Conservation (phyloP, 2,888 invertebrate species). For the Lasioglossum figueresi region DNA sequence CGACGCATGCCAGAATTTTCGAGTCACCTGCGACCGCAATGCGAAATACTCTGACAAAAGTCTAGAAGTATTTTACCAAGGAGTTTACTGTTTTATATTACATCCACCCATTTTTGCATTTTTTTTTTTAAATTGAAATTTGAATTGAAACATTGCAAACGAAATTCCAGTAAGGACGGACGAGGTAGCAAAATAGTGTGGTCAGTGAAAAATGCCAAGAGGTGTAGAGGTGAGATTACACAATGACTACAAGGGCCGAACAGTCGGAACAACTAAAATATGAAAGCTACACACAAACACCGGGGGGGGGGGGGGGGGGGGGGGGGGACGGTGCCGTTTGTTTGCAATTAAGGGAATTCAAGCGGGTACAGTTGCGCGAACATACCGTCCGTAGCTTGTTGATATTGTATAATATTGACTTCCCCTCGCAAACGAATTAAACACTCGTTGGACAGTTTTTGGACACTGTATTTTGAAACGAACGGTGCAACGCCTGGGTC, state of each 20-base stretch:
- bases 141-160: too few relatives aligned
- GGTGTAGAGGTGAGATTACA: too few relatives aligned
- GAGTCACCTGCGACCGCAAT: background rate
- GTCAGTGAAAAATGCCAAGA: background rate
- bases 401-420: background rate
- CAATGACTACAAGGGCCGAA: background rate
- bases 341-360: background rate
- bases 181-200: background rate
- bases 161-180: background rate
- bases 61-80: too few relatives aligned
- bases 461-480: background rate
- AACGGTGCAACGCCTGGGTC: background rate
- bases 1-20: background rate
- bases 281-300: background rate
- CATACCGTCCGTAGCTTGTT: background rate
- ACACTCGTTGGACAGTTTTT: background rate
- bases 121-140: too few relatives aligned
- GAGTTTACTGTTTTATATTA: too few relatives aligned
- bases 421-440: background rate
- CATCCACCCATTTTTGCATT: too few relatives aligned
- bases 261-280: background rate
- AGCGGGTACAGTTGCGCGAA: background rate
- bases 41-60: background rate
- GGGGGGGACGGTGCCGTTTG: background rate
- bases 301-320: too few relatives aligned